Conservation (phyloP, 2,797 vertebrate species). For the Cichlasoma orientale region DNA sequence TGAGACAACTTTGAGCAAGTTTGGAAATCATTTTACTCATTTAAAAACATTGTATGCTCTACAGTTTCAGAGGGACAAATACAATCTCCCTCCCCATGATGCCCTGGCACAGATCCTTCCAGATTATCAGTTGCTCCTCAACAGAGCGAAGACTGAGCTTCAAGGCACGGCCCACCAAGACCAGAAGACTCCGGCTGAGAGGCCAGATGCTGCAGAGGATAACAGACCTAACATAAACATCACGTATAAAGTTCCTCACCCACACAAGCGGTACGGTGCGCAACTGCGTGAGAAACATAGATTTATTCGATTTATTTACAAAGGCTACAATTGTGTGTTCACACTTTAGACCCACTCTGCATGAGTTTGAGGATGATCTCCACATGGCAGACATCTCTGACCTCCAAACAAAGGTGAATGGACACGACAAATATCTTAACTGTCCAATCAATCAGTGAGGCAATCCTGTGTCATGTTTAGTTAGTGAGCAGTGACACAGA, state of each 20-base stretch:
- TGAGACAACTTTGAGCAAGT: background rate
- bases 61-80: constrained; percentile 54
- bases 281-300: background rate
- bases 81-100: constrained; percentile 65
- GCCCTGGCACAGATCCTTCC: constrained; percentile 73
- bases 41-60: constrained; percentile 3
- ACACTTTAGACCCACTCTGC: constrained; percentile 46
- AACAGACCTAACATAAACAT: constrained; percentile 49
- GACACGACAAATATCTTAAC: constrained; percentile 33
- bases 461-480: constrained; percentile 22
- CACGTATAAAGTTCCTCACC: constrained; percentile 55
- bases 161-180: constrained; percentile 24
- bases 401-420: constrained; percentile 71
- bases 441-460: constrained; percentile 39
- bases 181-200: constrained; percentile 15
- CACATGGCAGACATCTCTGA: constrained; percentile 50
- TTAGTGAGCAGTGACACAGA: constrained; percentile 28
- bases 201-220: constrained; percentile 18
- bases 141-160: constrained; percentile 26
- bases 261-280: constrained; percentile 45
- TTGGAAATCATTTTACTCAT: background rate
- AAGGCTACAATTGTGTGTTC: background rate
- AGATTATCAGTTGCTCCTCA: constrained; percentile 20
- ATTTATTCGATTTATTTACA: background rate
- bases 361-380: constrained; percentile 46